phyloP scores from a whole-genome alignment of 1,140 invertebrate species.

The Maconellicoccus hirsutus region DNA sequence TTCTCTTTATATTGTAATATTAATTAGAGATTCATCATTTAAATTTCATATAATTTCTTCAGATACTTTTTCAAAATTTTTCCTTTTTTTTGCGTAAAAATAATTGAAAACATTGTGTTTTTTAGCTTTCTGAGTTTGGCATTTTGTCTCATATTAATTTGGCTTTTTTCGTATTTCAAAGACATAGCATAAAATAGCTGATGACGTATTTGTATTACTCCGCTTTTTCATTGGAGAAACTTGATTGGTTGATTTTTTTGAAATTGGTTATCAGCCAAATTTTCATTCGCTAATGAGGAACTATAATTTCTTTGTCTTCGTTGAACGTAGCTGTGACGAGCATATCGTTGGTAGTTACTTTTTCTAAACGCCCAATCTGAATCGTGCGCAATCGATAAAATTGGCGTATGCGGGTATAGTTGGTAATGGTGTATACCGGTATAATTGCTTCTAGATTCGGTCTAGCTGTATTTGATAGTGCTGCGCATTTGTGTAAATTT shows the following conservation, averaged over 20 bases:
- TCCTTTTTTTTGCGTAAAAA: too few relatives aligned
- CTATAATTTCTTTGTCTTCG: neutral
- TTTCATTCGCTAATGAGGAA: neutral
- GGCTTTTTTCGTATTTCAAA: too few relatives aligned
- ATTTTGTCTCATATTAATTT: too few relatives aligned
- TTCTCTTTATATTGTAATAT: too few relatives aligned
- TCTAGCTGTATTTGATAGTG: neutral
- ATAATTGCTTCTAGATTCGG: constrained; percentile 3
- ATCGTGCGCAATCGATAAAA: neutral
- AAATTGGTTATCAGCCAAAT: neutral
- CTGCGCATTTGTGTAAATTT: neutral
- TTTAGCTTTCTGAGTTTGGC: too few relatives aligned
- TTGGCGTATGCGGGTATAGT: neutral
- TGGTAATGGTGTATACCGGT: constrained; percentile 3
- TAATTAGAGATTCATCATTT: too few relatives aligned
- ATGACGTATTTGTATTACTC: neutral
- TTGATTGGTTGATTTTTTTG: neutral
- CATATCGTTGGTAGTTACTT: neutral
- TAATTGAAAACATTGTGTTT: too few relatives aligned
- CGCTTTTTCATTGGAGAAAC: neutral
- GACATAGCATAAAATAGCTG: neutral
- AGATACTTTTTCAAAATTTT: too few relatives aligned
- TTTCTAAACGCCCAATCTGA: neutral
- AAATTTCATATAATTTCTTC: too few relatives aligned
- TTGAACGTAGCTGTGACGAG: neutral